These are phyloP conservation scores for Tangara arthus DNA, from an alignment of 2,797 vertebrate genomes.

Conservation along the genomic window DNA sequence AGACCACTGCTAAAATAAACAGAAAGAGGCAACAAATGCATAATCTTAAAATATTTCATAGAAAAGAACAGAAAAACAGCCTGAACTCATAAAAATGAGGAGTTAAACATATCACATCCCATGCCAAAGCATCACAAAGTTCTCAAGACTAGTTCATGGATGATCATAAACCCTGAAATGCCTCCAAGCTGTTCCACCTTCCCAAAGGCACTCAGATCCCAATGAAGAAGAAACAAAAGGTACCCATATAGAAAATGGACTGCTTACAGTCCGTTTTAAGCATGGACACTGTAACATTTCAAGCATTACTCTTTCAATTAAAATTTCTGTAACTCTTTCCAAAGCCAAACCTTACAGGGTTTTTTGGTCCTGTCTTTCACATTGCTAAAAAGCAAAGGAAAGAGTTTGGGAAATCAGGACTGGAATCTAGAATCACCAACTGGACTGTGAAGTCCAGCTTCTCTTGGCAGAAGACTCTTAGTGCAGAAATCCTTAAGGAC, in stretches of 20 bases:
- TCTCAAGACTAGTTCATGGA: background rate
- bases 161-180: background rate
- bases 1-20: background rate
- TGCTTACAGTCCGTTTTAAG: background rate
- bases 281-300: background rate
- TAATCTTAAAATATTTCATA: background rate
- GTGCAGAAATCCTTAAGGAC: background rate
- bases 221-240: background rate
- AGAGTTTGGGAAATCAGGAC: background rate
- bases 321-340: background rate
- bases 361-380: background rate
- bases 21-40: background rate
- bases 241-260: background rate
- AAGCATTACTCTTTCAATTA: background rate
- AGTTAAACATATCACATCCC: background rate
- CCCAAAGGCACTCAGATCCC: background rate
- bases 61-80: background rate
- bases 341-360: background rate
- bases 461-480: background rate
- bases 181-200: background rate
- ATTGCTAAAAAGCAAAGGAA: background rate
- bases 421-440: background rate
- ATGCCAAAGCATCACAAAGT: fast-evolving
- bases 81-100: background rate
- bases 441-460: background rate